Base-by-base conservation (phyloP, 2,113 vertebrate genomes). In the Heptranchias perlo region DNA sequence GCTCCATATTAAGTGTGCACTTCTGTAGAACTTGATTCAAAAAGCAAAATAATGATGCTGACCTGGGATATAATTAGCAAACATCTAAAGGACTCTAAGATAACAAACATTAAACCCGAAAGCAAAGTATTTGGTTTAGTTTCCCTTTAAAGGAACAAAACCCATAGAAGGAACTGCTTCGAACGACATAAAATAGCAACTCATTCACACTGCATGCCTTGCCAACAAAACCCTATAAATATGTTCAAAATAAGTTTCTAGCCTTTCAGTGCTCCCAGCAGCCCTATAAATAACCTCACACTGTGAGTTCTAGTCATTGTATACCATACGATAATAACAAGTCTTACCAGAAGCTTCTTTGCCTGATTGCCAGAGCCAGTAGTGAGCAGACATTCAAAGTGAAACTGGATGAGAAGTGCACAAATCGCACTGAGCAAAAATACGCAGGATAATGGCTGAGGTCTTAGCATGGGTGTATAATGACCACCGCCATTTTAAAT, bases 401-500 rank as follows among this genome's bases (percentile, higher is more conserved):
- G 87, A 92, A 96, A 96, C 96, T 10, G 96, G 96, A 96, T 96
- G 97, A 96, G 97, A 96, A 96, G 92, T 11, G 25, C n/a, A 39
- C 61, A 25, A 31, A 91, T 54, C 8, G 96, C 96, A 96, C 97
- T 96, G 96, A 96, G 96, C 96, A 91, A 95, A 61, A 96, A 96
- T 96, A 96, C 96, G 96, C 96, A 96, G 54, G 96, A 96, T 73
- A 97, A 49, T 28, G 49, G 16, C 96, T 96, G 97, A 96, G 97
- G 96, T 96, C 96, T 96, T 97, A 97, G 97, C 96, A 96, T 96
- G 97, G 97, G 97, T 97, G 97, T 96, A 78, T 96, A 96, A 94
- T 93, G 96, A 96, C 96, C 97, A 97, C 97, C 97, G 97, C 97
- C 97, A 97, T 97, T 97, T 97, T 97, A 97, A 97, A 97, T 96